A percentile compares a stretch with the other conserved stretches of the same genome.
These are phyloP conservation scores for Tragelaphus imberbis DNA, from an alignment of 2,113 vertebrate genomes.

Conservation along the genomic window DNA sequence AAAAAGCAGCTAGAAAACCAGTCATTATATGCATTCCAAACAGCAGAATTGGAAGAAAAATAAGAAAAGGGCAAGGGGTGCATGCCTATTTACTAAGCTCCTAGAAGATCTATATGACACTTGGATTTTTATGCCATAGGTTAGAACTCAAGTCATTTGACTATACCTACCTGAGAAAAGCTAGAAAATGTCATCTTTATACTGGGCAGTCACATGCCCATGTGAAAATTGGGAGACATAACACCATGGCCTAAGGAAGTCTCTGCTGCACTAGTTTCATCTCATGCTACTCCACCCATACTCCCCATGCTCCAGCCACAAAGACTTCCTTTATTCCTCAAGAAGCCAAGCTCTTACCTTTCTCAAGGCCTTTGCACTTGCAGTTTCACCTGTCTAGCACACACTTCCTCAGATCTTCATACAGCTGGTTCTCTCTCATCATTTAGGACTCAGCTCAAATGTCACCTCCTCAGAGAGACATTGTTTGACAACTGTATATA, in stretches of 20 bases:
- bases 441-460: not conserved
- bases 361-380: not conserved
- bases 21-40: not conserved
- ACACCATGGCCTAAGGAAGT: not conserved
- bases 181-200: not conserved
- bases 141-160: not conserved
- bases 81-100: not conserved
- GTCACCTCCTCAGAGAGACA: not conserved
- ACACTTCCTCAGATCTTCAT: not conserved
- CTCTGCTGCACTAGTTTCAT: not conserved
- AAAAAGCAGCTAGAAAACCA: not conserved
- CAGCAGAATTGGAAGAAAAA: not conserved
- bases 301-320: not conserved
- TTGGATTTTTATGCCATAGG: not conserved
- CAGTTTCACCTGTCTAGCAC: not conserved
- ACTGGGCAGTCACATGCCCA: not conserved
- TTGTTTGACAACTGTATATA: not conserved
- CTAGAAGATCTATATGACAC: not conserved
- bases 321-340: not conserved
- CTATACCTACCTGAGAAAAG: not conserved
- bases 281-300: not conserved
- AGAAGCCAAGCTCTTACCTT: not conserved
- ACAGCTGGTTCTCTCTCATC: not conserved
- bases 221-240: not conserved
- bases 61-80: not conserved